Percentiles rank a stretch among this genome's conserved stretches.
phyloP scores from a whole-genome alignment of 2,113 vertebrate species.

The Anhinga rufa region DNA sequence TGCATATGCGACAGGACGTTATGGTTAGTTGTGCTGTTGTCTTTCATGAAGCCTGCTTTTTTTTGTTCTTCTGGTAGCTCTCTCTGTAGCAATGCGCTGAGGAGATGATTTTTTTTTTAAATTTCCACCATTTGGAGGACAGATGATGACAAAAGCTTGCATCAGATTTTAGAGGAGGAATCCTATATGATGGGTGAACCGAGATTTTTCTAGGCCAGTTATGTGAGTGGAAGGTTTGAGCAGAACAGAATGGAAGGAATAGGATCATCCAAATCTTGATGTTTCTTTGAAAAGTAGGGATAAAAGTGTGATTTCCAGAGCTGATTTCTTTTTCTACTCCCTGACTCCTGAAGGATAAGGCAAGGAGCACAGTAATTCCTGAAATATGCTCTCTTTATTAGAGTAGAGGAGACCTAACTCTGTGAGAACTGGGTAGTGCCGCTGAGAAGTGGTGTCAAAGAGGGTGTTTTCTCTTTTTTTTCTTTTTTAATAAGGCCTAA shows the following conservation, averaged over 20 bases:
- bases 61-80: neutral
- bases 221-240: neutral
- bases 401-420: neutral
- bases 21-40: neutral
- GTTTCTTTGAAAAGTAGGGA: neutral
- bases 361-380: neutral
- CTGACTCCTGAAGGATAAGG: neutral
- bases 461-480: neutral
- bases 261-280: neutral
- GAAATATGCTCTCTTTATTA: neutral
- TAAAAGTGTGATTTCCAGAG: neutral
- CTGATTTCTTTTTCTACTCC: neutral
- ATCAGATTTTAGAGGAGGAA: neutral
- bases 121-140: neutral
- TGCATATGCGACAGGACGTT: neutral
- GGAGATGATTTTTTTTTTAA: neutral
- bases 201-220: neutral
- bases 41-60: neutral
- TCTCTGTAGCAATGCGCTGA: fast-evolving
- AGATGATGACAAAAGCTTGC: neutral
- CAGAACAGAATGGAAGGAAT: neutral
- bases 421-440: neutral
- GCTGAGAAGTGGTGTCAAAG: neutral
- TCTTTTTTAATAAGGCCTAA: neutral
- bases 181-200: neutral